A percentile compares a stretch with the other conserved stretches of the same genome.
These are phyloP conservation scores for Eciton burchellii DNA, from an alignment of 1,140 invertebrate genomes.

Conservation along the genomic window DNA sequence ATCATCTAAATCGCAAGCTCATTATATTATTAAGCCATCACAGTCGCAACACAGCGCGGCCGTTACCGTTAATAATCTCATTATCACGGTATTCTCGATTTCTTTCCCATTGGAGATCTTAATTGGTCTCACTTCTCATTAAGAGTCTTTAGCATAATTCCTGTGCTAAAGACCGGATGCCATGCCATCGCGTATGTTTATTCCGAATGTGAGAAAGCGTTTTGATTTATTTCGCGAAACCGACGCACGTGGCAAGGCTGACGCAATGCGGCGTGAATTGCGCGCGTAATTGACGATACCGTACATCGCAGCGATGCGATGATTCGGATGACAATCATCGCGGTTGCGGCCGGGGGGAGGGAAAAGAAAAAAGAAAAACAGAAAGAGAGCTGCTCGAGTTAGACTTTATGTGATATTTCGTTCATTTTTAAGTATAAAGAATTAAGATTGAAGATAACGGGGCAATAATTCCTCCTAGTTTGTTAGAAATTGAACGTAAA, in stretches of 20 bases:
- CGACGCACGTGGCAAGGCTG: background rate
- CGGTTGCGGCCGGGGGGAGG: too few relatives aligned
- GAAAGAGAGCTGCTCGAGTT: constrained; percentile 11
- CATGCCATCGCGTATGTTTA: background rate
- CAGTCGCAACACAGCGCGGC: background rate
- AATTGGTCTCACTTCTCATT: background rate
- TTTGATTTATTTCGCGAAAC: background rate
- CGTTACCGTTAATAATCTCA: constrained; percentile 8
- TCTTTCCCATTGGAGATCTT: background rate
- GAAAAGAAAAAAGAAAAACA: too few relatives aligned
- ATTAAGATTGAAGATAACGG: too few relatives aligned
- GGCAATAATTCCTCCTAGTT: too few relatives aligned
- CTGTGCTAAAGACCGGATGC: background rate
- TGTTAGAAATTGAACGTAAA: too few relatives aligned
- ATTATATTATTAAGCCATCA: constrained; percentile 8
- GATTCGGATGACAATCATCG: constrained; percentile 11
- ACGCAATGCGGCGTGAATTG: constrained; percentile 33
- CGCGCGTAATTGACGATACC: background rate
- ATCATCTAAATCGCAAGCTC: background rate
- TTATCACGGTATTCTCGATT: background rate
- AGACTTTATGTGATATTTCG: too few relatives aligned
- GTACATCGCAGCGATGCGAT: constrained; percentile 11
- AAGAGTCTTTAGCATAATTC: background rate
- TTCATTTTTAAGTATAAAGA: too few relatives aligned
- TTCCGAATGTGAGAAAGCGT: background rate